Conservation (phyloP, 2,797 vertebrate species). For the Poecile montanus region DNA sequence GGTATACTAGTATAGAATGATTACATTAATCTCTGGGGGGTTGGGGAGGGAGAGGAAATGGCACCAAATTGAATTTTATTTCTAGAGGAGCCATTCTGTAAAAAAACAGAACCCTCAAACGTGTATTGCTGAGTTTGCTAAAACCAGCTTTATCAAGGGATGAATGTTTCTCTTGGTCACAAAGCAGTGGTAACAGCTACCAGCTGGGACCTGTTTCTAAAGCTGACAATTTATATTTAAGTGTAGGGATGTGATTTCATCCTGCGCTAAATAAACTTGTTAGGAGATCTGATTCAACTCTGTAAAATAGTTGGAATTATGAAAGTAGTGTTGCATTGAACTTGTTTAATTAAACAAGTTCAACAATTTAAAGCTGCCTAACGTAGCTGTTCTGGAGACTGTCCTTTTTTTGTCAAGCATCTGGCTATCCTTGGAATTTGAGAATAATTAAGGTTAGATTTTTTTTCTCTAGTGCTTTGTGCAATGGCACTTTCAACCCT, state of each 20-base stretch:
- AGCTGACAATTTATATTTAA: background rate
- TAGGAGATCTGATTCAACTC: background rate
- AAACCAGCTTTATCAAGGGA: background rate
- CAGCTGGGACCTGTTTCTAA: background rate
- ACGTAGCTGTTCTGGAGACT: background rate
- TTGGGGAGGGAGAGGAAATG: background rate
- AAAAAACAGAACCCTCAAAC: background rate
- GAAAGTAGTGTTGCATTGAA: background rate
- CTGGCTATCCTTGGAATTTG: background rate
- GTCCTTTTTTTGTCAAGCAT: background rate
- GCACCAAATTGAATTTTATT: background rate
- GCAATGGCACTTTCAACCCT: background rate
- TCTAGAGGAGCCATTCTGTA: background rate
- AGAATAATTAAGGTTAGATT: background rate
- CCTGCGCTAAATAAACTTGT: background rate
- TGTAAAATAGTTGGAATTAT: background rate
- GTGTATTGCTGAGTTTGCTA: background rate
- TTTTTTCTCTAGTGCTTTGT: background rate
- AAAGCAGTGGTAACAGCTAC: background rate
- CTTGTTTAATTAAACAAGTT: background rate
- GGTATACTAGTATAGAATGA: background rate
- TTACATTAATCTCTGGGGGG: background rate
- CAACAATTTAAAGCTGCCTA: background rate
- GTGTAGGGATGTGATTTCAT: background rate
- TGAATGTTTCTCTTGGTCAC: background rate